A percentile compares a stretch with the other conserved stretches of the same genome.
Conservation (phyloP, 2,797 vertebrate genomes). For the Trachops cirrhosus region DNA sequence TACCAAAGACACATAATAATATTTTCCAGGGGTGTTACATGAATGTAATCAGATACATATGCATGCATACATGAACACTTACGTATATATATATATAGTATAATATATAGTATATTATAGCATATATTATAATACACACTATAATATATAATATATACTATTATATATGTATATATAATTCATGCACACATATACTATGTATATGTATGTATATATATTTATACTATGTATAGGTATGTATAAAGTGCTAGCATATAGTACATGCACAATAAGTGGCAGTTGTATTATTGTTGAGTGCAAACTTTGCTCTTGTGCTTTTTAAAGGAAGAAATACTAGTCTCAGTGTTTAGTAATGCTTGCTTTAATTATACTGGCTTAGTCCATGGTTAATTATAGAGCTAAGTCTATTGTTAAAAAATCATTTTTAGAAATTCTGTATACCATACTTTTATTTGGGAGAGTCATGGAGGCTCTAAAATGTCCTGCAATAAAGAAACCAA, state of each 20-base stretch:
- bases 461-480: neutral
- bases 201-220: neutral
- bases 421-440: neutral
- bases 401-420: neutral
- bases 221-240: neutral
- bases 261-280: neutral
- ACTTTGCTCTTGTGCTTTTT: neutral
- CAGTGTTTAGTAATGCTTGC: neutral
- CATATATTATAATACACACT: no score
- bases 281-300: neutral
- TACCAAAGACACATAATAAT: neutral
- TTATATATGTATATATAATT: neutral
- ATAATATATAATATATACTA: no score
- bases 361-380: neutral
- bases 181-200: no score
- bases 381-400: neutral
- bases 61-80: neutral
- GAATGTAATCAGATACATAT: neutral
- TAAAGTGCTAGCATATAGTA: neutral
- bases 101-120: neutral
- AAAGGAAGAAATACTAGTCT: neutral
- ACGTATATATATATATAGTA: neutral
- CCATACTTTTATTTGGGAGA: neutral
- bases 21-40: neutral
- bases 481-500: neutral